phyloP scores from a whole-genome alignment of 2,797 vertebrate species.

The Dicrostonyx torquatus region DNA sequence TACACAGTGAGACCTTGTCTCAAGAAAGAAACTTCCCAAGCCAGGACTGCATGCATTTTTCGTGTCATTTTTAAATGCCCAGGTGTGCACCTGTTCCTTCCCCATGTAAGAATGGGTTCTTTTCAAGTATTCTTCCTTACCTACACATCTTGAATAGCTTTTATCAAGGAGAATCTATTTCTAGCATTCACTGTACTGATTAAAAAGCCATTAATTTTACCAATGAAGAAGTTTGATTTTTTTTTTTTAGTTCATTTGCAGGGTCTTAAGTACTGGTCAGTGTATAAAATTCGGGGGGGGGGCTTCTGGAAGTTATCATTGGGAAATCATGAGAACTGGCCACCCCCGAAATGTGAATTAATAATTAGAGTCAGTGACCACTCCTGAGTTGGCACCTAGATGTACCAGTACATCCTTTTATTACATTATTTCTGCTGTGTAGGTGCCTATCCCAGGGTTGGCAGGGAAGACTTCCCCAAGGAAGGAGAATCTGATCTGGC shows the following conservation, averaged over 20 bases:
- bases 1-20: neutral
- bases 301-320: neutral
- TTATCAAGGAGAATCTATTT: constrained; percentile 30
- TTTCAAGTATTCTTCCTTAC: neutral
- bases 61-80: neutral
- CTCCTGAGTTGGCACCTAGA: neutral
- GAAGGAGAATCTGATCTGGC: neutral
- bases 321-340: neutral
- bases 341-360: neutral
- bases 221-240: neutral
- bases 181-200: neutral
- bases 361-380: neutral
- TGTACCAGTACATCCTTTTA: neutral
- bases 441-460: neutral
- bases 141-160: neutral
- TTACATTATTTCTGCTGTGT: neutral
- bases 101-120: neutral
- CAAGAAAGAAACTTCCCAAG: neutral
- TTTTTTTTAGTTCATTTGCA: neutral
- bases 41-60: neutral
- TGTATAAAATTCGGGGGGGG: neutral
- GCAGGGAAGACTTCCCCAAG: constrained; percentile 6
- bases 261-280: neutral
- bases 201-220: constrained; percentile 27
- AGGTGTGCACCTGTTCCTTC: neutral